phyloP scores from a whole-genome alignment of 2,797 vertebrate genomes.

The Enteromius argenteus region DNA sequence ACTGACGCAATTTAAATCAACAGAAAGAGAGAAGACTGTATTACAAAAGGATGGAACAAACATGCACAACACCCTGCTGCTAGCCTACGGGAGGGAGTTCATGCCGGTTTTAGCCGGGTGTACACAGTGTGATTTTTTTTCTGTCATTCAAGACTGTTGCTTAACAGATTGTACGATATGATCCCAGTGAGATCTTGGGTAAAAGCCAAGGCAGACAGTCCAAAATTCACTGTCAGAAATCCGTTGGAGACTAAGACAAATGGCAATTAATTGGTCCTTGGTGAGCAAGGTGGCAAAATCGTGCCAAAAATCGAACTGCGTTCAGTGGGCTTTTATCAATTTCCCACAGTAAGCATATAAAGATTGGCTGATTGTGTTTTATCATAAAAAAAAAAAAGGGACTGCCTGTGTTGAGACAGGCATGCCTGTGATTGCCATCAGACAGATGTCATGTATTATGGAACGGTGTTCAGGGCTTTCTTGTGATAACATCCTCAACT shows the following conservation, averaged over 20 bases:
- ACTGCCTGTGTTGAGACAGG: conserved; percentile 32
- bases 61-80: conserved; percentile 45
- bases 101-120: conserved; percentile 49
- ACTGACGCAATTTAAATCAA: conserved; percentile 56
- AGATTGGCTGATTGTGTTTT: conserved; percentile 2
- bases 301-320: neutral
- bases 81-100: conserved; percentile 58
- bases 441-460: conserved; percentile 72
- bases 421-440: conserved; percentile 73
- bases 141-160: neutral
- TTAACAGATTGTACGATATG: conserved; percentile 16
- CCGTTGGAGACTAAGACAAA: neutral
- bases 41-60: conserved; percentile 55
- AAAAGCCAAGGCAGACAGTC: conserved; percentile 1
- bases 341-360: conserved; percentile 47
- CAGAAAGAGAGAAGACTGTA: conserved; percentile 57
- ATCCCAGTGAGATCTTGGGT: conserved; percentile 19
- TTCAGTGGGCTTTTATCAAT: conserved; percentile 55
- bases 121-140: neutral
- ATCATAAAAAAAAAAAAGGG: conserved; percentile 44
- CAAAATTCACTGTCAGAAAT: conserved; percentile 3
- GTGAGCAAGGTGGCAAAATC: neutral
- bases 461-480: conserved; percentile 63
- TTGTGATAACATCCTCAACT: conserved; percentile 69
- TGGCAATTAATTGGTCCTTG: neutral